Evolutionary conservation across 2,888 invertebrate species (phyloP).

Genomic region (Dryocosmus kuriphilus): DNA sequence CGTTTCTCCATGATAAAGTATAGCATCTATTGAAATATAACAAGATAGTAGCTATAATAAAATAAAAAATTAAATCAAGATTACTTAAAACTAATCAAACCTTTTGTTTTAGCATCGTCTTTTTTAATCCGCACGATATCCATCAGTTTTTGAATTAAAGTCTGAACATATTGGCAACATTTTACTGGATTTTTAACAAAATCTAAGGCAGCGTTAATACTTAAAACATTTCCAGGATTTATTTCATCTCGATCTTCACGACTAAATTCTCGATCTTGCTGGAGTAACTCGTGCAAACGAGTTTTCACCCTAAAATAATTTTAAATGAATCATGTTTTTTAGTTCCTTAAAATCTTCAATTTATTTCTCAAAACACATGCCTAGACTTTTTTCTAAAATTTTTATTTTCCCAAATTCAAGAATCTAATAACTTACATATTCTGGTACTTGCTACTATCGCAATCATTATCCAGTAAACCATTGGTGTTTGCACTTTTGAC

Average conservation of each 20-base stretch:
- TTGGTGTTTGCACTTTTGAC: slow-evolving; percentile 99
- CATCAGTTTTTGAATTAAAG: slow-evolving; percentile 91
- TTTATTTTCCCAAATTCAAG: too few relatives aligned
- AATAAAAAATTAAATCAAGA: slow-evolving; percentile 16
- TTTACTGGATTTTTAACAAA: slow-evolving; percentile 97
- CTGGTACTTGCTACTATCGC: slow-evolving; percentile 96
- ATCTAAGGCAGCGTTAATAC: slow-evolving; percentile 93
- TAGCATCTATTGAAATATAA: slow-evolving; percentile 83
- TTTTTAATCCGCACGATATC: slow-evolving; percentile 91
- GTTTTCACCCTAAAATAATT: slow-evolving; percentile 89
- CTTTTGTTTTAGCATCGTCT: slow-evolving; percentile 93
- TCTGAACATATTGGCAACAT: slow-evolving; percentile 94
- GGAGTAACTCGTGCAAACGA: slow-evolving; percentile 95
- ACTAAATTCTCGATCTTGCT: slow-evolving; percentile 92
- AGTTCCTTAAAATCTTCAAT: not conserved
- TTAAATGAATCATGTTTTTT: not conserved
- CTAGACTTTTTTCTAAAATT: too few relatives aligned
- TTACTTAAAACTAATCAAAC: slow-evolving; percentile 70
- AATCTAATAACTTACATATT: slow-evolving; percentile 85
- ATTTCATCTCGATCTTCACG: slow-evolving; percentile 90
- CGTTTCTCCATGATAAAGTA: slow-evolving; percentile 98
- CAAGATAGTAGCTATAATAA: not conserved
- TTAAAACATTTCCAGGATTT: slow-evolving; percentile 95
- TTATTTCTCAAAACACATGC: not conserved
- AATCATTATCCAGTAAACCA: slow-evolving; percentile 98